A percentile compares a stretch with the other conserved stretches of the same genome.
Conservation (phyloP, 2,888 invertebrate genomes). For the Drepanosiphum platanoidis region DNA sequence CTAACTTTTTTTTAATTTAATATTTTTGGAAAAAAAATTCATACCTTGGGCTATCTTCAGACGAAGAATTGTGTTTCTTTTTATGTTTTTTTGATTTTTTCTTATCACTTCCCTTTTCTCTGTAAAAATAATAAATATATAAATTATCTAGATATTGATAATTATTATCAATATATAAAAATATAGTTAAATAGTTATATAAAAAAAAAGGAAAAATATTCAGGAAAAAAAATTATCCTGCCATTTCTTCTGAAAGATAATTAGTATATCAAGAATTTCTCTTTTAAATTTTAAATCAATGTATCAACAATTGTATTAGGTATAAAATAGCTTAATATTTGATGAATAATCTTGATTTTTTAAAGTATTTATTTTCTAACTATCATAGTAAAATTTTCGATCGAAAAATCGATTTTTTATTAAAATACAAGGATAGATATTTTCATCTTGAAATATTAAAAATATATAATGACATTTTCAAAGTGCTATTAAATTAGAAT, state of each 20-base stretch:
- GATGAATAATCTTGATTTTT: background rate
- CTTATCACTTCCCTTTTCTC: constrained; percentile 48
- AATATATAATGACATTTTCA: too few relatives aligned
- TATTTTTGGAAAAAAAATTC: background rate
- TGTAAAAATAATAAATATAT: constrained; percentile 31
- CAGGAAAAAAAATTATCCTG: constrained; percentile 36
- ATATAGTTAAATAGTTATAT: background rate
- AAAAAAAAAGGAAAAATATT: background rate
- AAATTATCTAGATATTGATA: constrained; percentile 8
- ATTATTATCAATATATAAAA: background rate
- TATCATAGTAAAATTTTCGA: background rate
- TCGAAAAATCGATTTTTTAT: background rate
- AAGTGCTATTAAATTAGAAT: too few relatives aligned
- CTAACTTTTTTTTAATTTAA: background rate
- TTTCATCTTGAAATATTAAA: background rate
- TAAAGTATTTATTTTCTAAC: background rate
- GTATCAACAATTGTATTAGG: too few relatives aligned
- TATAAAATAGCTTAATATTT: too few relatives aligned
- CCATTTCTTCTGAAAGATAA: constrained; percentile 12
- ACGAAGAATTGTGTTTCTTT: constrained; percentile 43
- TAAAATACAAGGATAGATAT: background rate
- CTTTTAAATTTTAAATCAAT: background rate
- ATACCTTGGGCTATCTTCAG: constrained; percentile 56
- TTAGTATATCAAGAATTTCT: background rate
- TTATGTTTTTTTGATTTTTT: constrained; percentile 58